Conservation (phyloP, 1,140 invertebrate genomes). For the Cydia amplana region DNA sequence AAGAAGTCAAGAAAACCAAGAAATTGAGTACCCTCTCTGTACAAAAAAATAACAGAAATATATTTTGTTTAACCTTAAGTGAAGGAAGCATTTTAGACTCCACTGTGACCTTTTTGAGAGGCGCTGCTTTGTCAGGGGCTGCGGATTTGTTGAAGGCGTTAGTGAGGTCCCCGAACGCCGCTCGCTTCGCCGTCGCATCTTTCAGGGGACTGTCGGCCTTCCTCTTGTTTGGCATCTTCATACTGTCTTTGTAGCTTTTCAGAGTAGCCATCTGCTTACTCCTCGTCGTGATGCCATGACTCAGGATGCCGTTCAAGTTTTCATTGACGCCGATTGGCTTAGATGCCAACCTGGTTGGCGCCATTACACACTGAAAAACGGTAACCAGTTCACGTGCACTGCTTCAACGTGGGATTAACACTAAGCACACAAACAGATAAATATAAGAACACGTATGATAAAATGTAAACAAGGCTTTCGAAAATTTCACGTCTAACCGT, state of each 20-base stretch:
- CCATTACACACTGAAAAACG: constrained; percentile 76
- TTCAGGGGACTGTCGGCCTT: constrained; percentile 82
- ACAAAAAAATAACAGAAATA: constrained; percentile 38
- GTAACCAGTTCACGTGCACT: constrained; percentile 55
- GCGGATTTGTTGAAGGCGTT: constrained; percentile 81
- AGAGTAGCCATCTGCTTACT: constrained; percentile 74
- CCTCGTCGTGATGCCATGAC: constrained; percentile 70
- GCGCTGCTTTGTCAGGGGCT: constrained; percentile 59
- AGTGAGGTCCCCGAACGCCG: constrained; percentile 88
- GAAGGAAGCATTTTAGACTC: constrained; percentile 77
- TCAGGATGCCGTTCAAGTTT: constrained; percentile 68
- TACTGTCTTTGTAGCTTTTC: constrained; percentile 65
- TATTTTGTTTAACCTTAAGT: constrained; percentile 68
- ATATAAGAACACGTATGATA: constrained; percentile 30
- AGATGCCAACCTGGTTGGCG: constrained; percentile 79
- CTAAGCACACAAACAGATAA: neutral
- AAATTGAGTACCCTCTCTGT: constrained; percentile 48
- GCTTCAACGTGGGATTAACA: constrained; percentile 37
- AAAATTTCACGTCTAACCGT: constrained; percentile 58
- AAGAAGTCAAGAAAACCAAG: constrained; percentile 25
- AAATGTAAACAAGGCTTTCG: constrained; percentile 51
- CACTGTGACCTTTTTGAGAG: constrained; percentile 78
- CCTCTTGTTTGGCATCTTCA: constrained; percentile 74
- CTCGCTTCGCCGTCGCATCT: constrained; percentile 82
- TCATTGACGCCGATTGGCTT: constrained; percentile 75